A percentile compares a stretch with the other conserved stretches of the same genome.
Evolutionary conservation across 2,113 vertebrate genomes (phyloP).

Genomic region (Tragelaphus scriptus): DNA sequence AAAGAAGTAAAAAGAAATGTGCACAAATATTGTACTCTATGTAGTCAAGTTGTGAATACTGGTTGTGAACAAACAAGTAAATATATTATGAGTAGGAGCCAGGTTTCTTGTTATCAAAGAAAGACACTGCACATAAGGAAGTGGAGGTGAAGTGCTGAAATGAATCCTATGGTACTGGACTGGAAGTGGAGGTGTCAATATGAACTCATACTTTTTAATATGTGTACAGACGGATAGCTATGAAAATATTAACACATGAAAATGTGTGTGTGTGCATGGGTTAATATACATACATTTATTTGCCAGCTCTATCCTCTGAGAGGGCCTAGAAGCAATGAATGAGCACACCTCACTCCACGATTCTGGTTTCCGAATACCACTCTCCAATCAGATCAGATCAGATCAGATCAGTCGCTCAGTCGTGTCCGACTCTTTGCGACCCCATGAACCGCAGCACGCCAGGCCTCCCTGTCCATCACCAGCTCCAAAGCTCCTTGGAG

Average conservation of each 20-base stretch:
- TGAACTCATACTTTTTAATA: neutral
- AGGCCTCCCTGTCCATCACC: too few species aligned
- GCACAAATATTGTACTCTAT: neutral
- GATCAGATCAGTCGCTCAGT: too few species aligned
- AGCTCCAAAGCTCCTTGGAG: neutral
- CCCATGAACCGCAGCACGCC: too few species aligned
- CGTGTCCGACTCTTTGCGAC: too few species aligned
- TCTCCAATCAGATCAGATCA: neutral
- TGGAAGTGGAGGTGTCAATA: neutral
- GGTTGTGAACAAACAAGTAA: neutral
- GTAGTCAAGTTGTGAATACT: neutral
- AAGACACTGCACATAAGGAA: neutral
- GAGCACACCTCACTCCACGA: neutral
- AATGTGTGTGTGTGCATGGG: neutral
- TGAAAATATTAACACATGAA: neutral
- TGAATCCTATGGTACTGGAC: neutral
- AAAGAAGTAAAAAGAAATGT: neutral
- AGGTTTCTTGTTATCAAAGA: neutral
- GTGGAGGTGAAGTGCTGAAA: neutral
- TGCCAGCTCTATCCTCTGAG: neutral
- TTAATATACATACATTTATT: neutral
- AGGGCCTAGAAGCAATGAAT: neutral
- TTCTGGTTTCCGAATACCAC: neutral
- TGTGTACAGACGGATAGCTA: neutral
- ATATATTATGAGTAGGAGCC: neutral